A percentile compares a stretch with the other conserved stretches of the same genome.
Evolutionary conservation across 2,113 vertebrate species (phyloP).

Genomic region (Oryzias melastigma): DNA sequence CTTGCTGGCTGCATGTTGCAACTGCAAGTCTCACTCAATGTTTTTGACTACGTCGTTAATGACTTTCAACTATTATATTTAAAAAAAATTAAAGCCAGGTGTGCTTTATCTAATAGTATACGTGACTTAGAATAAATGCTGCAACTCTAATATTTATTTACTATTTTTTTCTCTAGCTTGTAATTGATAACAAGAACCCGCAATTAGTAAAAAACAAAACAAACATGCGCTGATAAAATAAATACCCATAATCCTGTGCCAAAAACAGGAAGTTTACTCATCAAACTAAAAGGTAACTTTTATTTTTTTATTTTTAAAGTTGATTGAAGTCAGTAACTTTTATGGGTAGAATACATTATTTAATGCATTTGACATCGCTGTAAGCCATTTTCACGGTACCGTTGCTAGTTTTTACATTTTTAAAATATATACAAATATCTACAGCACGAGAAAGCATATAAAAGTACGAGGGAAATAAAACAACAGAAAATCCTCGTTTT

Average conservation of each 20-base stretch:
- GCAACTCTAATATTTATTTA: neutral
- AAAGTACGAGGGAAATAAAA: neutral
- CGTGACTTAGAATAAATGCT: neutral
- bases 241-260: too few relatives aligned
- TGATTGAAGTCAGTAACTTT: too few relatives aligned
- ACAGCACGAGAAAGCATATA: neutral
- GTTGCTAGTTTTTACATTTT: neutral
- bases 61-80: too few relatives aligned
- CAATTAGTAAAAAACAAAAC: neutral
- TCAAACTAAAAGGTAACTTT: too few relatives aligned
- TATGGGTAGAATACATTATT: neutral
- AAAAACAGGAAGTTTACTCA: too few relatives aligned
- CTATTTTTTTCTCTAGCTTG: too few relatives aligned
- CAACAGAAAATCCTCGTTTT: slow-evolving; percentile 24
- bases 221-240: neutral
- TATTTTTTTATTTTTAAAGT: too few relatives aligned
- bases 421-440: neutral
- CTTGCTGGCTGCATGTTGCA: slow-evolving; percentile 22
- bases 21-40: neutral
- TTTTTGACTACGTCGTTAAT: neutral
- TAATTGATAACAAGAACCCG: neutral
- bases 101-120: neutral
- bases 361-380: neutral
- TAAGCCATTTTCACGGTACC: neutral
- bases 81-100: slow-evolving; percentile 1